A percentile compares a stretch with the other conserved stretches of the same genome.
Conservation (phyloP, 2,888 invertebrate genomes). For the Sphaerophoria rueppellii region DNA sequence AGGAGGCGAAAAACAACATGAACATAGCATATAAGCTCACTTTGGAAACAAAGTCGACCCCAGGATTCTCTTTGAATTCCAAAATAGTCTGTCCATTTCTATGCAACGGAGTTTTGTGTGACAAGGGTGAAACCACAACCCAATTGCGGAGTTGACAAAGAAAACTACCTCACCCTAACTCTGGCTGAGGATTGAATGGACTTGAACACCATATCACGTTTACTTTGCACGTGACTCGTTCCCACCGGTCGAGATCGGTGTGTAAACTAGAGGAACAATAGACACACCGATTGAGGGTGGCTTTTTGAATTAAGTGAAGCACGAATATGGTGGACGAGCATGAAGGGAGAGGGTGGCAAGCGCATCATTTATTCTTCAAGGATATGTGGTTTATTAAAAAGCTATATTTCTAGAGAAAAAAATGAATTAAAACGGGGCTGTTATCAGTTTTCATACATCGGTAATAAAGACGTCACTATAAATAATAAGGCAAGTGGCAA, state of each 20-base stretch:
- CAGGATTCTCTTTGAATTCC: constrained; percentile 32
- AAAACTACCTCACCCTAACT: constrained; percentile 4
- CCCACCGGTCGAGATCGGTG: constrained; percentile 6
- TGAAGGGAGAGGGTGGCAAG: constrained; percentile 11
- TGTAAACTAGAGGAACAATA: background rate
- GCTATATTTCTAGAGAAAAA: constrained; percentile 4
- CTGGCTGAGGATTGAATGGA: background rate
- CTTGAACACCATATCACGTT: background rate
- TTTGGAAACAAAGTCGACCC: background rate
- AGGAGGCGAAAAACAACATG: constrained; percentile 16
- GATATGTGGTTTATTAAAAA: constrained; percentile 53
- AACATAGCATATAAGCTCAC: background rate
- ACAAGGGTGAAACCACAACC: constrained; percentile 47
- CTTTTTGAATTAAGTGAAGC: constrained; percentile 42
- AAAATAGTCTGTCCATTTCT: constrained; percentile 9
- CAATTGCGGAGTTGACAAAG: constrained; percentile 48
- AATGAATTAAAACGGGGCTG: background rate
- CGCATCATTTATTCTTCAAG: constrained; percentile 47
- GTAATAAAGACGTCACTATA: background rate
- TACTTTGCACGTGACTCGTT: constrained; percentile 63
- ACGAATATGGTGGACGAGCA: constrained; percentile 47
- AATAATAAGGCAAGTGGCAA: background rate
- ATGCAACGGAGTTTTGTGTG: background rate
- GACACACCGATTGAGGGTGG: constrained; percentile 19
- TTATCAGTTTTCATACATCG: constrained; percentile 11